Percentiles rank a stretch among this genome's conserved stretches.
Evolutionary conservation across 92 coral and sea anemone genomes (phyloP).

Genomic region (Umimayanthus chanpuru): DNA sequence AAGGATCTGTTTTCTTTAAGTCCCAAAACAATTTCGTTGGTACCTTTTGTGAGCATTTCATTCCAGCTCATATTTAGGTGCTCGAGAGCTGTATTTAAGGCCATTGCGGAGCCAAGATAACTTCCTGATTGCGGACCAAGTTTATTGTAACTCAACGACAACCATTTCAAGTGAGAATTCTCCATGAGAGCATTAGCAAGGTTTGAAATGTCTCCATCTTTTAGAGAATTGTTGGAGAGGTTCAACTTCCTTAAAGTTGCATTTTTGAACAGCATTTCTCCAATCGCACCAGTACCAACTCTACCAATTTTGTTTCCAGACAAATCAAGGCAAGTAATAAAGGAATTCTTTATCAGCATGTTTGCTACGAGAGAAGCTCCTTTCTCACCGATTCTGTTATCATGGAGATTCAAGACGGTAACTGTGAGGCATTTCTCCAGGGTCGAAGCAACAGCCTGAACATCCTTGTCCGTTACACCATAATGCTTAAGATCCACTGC

Average conservation of each 20-base stretch:
- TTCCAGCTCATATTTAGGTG: constrained; percentile 72
- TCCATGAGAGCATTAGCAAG: constrained; percentile 51
- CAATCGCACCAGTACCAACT: constrained; percentile 51
- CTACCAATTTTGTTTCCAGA: constrained; percentile 65
- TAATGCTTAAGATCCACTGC: constrained; percentile 63
- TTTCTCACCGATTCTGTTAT: constrained; percentile 52
- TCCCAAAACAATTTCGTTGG: constrained; percentile 47
- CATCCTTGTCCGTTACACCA: constrained; percentile 58
- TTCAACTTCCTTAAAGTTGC: constrained; percentile 52
- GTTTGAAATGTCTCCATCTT: constrained; percentile 47
- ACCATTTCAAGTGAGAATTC: constrained; percentile 53
- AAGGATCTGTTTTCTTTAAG: constrained; percentile 47
- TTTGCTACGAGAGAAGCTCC: constrained; percentile 55
- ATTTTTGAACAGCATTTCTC: constrained; percentile 50
- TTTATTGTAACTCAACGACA: constrained; percentile 58
- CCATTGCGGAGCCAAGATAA: constrained; percentile 44
- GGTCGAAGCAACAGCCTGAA: constrained; percentile 51
- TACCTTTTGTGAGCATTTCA: constrained; percentile 56
- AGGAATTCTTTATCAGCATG: constrained; percentile 55
- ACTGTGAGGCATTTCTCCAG: constrained; percentile 57
- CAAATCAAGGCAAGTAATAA: constrained; percentile 58
- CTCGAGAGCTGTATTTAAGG: constrained; percentile 53
- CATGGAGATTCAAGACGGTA: constrained; percentile 70
- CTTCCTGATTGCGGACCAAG: constrained; percentile 57
- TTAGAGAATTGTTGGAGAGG: constrained; percentile 51